phyloP scores from a whole-genome alignment of 2,888 invertebrate species.

The Syrphus vitripennis region DNA sequence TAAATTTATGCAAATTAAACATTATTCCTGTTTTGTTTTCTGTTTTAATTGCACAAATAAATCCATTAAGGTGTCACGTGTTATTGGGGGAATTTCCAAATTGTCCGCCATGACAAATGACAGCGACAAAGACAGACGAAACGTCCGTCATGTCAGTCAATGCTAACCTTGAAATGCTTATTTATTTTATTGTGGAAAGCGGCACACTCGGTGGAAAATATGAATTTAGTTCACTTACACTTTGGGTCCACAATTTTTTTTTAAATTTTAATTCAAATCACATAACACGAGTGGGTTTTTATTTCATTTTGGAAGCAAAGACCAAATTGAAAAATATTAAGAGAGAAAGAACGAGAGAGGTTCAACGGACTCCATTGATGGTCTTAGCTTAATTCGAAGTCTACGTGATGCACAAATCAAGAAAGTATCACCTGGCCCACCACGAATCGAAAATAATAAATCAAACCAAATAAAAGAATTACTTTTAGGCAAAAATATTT shows the following conservation, averaged over 20 bases:
- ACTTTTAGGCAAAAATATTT: background rate
- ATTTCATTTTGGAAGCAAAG: background rate
- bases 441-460: background rate
- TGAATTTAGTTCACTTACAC: background rate
- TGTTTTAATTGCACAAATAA: background rate
- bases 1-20: background rate
- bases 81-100: background rate
- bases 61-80: background rate
- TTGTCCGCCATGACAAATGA: background rate
- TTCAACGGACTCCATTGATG: background rate
- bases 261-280: background rate
- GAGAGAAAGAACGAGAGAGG: background rate
- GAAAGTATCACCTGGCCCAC: background rate
- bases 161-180: background rate
- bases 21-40: background rate
- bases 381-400: background rate
- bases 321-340: background rate
- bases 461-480: background rate
- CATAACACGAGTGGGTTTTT: slow-evolving; percentile 5
- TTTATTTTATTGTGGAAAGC: background rate
- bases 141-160: background rate
- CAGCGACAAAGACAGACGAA: background rate
- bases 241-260: background rate
- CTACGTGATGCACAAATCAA: background rate
- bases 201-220: background rate